These are phyloP conservation scores for Sander lucioperca DNA, from an alignment of 2,113 vertebrate genomes.

Conservation along the genomic window DNA sequence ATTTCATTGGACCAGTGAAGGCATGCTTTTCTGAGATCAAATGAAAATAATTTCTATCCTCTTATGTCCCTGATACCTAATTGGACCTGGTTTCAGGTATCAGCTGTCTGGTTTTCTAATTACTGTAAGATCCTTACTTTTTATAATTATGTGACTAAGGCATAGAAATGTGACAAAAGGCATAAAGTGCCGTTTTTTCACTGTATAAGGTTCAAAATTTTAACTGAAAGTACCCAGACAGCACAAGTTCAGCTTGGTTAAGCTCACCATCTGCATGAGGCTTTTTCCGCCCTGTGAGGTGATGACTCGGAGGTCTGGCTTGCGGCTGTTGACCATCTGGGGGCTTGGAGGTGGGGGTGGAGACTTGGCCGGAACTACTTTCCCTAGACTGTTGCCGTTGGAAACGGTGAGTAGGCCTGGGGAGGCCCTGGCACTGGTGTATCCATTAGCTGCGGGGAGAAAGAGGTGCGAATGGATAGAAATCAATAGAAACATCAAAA, in stretches of 20 bases:
- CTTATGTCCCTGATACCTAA: not conserved
- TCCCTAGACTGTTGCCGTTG: constrained; percentile 95
- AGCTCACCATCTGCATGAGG: constrained; percentile 97
- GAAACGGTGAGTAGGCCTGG: constrained; percentile 95
- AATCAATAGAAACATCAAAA: constrained; percentile 68
- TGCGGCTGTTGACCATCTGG: constrained; percentile 91
- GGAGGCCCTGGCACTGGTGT: constrained; percentile 94
- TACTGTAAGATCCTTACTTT: not conserved
- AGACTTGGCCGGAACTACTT: constrained; percentile 95
- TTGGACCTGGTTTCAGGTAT: not conserved
- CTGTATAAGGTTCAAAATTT: constrained; percentile 4
- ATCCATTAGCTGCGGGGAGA: constrained; percentile 91
- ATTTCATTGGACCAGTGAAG: constrained; percentile 10
- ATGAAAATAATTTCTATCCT: constrained; percentile 1
- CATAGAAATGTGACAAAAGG: no score
- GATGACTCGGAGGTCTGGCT: constrained; percentile 96
- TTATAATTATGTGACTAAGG: not conserved
- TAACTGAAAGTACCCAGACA: constrained; percentile 28
- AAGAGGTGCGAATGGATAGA: constrained; percentile 58
- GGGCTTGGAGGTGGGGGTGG: constrained; percentile 88
- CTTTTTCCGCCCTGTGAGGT: constrained; percentile 96
- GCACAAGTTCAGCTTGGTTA: constrained; percentile 39
- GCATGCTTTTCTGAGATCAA: constrained; percentile 10
- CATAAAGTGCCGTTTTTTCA: not conserved
- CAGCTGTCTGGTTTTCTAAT: not conserved